phyloP scores from a whole-genome alignment of 92 coral and sea anemone species.

The Phenganax stokvisi region DNA sequence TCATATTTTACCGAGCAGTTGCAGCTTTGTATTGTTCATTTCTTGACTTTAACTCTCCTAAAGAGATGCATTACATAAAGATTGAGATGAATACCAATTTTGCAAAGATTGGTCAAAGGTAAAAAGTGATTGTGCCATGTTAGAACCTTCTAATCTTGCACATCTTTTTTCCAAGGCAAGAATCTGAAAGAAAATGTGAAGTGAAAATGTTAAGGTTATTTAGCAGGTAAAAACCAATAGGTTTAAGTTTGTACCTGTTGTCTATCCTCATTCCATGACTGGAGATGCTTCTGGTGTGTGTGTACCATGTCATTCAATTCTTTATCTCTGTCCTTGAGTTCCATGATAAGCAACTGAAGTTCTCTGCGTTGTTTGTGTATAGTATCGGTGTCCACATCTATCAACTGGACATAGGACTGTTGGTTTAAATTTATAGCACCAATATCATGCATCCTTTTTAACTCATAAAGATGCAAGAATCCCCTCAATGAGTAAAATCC shows the following conservation, averaged over 20 bases:
- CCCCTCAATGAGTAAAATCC: too few relatives aligned
- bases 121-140: neutral
- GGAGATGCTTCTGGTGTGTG: slow-evolving; percentile 93
- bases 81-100: neutral
- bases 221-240: neutral
- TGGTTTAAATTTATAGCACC: neutral
- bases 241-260: slow-evolving; percentile 58
- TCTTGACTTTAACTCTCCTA: slow-evolving; percentile 90
- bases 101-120: neutral
- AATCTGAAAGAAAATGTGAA: slow-evolving; percentile 44
- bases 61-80: neutral
- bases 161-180: slow-evolving; percentile 84
- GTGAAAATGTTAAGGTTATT: neutral
- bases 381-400: slow-evolving; percentile 92
- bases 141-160: slow-evolving; percentile 78
- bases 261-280: slow-evolving; percentile 98
- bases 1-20: slow-evolving; percentile 61
- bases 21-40: slow-evolving; percentile 75
- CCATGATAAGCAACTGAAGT: slow-evolving; percentile 88
- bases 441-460: neutral
- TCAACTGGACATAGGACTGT: slow-evolving; percentile 42
- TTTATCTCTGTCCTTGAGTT: slow-evolving; percentile 96
- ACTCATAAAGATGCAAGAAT: too few relatives aligned
- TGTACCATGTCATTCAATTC: slow-evolving; percentile 98
- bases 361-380: slow-evolving; percentile 95